These are phyloP conservation scores for Catagonus wagneri DNA, from an alignment of 2,113 vertebrate species.

Conservation along the genomic window DNA sequence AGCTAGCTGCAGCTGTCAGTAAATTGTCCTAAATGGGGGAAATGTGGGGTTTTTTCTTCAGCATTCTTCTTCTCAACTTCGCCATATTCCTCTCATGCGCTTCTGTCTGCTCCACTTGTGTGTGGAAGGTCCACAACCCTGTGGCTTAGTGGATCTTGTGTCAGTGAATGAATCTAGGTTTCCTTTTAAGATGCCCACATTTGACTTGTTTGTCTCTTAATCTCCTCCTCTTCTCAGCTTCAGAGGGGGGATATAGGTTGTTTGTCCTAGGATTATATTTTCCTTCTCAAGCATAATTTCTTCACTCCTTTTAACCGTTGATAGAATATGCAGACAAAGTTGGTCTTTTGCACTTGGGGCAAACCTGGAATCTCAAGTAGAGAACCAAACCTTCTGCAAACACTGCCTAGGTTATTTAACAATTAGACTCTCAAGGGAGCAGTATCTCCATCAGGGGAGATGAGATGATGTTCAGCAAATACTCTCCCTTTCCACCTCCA, in stretches of 20 bases:
- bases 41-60: neutral
- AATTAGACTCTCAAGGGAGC: neutral
- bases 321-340: neutral
- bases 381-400: neutral
- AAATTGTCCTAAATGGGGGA: neutral
- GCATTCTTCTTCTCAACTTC: neutral
- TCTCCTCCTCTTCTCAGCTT: neutral
- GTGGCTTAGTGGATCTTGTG: neutral
- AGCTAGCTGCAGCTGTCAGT: neutral
- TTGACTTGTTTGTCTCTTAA: neutral
- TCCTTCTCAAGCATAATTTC: neutral
- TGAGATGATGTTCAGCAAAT: neutral
- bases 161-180: neutral
- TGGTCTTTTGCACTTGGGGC: neutral
- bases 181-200: neutral
- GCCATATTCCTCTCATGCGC: accelerated
- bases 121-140: neutral
- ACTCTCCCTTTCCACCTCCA: neutral
- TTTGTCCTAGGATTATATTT: neutral
- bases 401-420: neutral
- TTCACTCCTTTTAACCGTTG: neutral
- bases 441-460: neutral
- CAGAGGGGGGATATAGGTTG: neutral
- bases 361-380: neutral
- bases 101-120: neutral